These are phyloP conservation scores for Macrotrachela quadricornifera DNA, from an alignment of 1,140 invertebrate species.

Conservation along the genomic window DNA sequence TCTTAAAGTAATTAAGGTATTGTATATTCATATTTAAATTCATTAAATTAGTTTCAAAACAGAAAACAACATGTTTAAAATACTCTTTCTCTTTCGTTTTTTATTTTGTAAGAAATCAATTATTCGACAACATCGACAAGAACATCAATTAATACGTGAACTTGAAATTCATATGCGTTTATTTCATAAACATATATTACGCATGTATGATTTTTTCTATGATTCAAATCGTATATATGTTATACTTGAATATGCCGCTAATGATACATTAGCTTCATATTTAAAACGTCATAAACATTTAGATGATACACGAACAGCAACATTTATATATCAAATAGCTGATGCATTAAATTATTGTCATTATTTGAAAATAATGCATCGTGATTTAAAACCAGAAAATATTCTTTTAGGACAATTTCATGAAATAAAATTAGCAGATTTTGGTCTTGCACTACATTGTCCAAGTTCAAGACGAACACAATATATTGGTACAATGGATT, in stretches of 20 bases:
- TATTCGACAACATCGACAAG: constrained; percentile 59
- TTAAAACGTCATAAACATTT: constrained; percentile 36
- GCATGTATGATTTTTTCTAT: constrained; percentile 70
- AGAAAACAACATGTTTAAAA: no score
- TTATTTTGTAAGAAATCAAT: constrained; percentile 53
- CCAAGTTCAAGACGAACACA: constrained; percentile 48
- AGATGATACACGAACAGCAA: constrained; percentile 23
- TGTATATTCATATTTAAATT: no score
- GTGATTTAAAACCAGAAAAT: constrained; percentile 78
- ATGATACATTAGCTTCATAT: constrained; percentile 58
- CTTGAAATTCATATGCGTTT: constrained; percentile 77
- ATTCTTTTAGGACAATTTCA: constrained; percentile 57
- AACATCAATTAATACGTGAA: constrained; percentile 74
- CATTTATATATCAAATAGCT: constrained; percentile 60
- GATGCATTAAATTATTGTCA: constrained; percentile 83
- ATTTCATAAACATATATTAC: constrained; percentile 71
- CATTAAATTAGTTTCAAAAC: no score
- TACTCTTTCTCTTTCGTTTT: no score
- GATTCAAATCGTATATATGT: constrained; percentile 68
- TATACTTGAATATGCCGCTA: constrained; percentile 69
- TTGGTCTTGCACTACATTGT: constrained; percentile 37
- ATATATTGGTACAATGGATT: constrained; percentile 79
- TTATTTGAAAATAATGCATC: constrained; percentile 73
- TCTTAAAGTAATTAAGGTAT: constrained; percentile 39
- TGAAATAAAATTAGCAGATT: constrained; percentile 82